These are phyloP conservation scores for Myotis brandtii DNA, from an alignment of 2,113 vertebrate genomes.

Conservation along the genomic window DNA sequence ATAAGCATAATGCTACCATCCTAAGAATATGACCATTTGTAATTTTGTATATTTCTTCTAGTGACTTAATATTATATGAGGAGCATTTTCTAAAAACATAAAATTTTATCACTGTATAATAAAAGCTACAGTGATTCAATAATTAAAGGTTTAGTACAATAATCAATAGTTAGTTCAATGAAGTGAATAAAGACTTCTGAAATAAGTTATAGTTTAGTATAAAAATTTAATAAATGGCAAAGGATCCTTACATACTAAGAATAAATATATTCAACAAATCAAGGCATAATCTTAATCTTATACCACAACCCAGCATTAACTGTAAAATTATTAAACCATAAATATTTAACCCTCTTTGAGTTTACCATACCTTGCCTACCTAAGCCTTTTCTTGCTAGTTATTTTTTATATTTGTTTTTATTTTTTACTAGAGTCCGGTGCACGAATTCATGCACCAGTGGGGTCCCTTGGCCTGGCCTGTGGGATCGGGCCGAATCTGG, in stretches of 20 bases:
- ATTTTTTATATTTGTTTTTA: neutral
- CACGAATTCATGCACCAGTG: no score
- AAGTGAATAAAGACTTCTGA: neutral
- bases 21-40: neutral
- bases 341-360: neutral
- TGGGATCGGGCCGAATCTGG: no score
- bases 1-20: neutral
- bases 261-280: neutral
- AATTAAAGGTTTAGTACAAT: neutral
- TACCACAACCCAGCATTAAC: neutral
- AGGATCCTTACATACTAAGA: neutral
- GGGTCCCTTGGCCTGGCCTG: no score
- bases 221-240: neutral
- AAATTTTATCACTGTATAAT: neutral
- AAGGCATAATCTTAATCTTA: neutral
- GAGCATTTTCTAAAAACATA: neutral
- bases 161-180: slow-evolving; percentile 33
- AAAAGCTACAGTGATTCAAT: neutral
- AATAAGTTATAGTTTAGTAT: neutral
- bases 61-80: neutral
- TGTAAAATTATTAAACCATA: neutral
- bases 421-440: neutral
- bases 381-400: neutral
- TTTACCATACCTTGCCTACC: neutral
- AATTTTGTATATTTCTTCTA: neutral